Base-by-base conservation (phyloP, 2,888 invertebrate species). In the Plebejus argus region DNA sequence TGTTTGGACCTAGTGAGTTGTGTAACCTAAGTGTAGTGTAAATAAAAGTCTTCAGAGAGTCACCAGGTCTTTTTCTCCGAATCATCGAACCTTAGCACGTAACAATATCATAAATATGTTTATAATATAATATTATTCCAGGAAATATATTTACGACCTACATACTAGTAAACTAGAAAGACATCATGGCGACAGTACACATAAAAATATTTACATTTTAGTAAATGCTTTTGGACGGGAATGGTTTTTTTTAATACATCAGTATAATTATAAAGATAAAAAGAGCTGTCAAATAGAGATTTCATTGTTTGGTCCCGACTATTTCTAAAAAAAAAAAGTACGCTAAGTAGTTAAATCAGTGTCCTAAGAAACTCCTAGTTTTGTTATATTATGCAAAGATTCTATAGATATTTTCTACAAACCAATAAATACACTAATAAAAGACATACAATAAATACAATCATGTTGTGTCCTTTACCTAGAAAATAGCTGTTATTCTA, bases 171-270 rank as follows among this genome's bases (percentile, higher is more conserved):
- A 61, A 61, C 23, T 61, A 61, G 61, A 61, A 23, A 61, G 10
- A 61, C 12, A 61, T 23, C 23, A 61, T 61, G 61, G 61, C 61
- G 10, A 61, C 12, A 61, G 20, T 61, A 61, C 61, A 61, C 23
- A 49, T 28, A 66, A 28, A 33, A 66, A 74, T 74, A 74, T 74
- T 74, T 53, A 74, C 49, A 53, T 53, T 23, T 74, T 74, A 74
- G 74, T 74, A 74, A 72, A 53, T 28, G 53, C 53, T 6, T 74
- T 74, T 74, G 74, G 74, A 74, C 74, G 74, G 53, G 74, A 74
- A 74, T 74, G 72, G 39, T 45, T 15, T 20, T 28, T 28, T 74
- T 49, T 74, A 1, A 53, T 15, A 15, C 28, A 33, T 66, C 7
- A 3, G 23, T 23, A 23, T 12, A 2, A 61, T 61, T 20, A 20